phyloP scores from a whole-genome alignment of 2,888 invertebrate genomes.

The Lypha dubia region DNA sequence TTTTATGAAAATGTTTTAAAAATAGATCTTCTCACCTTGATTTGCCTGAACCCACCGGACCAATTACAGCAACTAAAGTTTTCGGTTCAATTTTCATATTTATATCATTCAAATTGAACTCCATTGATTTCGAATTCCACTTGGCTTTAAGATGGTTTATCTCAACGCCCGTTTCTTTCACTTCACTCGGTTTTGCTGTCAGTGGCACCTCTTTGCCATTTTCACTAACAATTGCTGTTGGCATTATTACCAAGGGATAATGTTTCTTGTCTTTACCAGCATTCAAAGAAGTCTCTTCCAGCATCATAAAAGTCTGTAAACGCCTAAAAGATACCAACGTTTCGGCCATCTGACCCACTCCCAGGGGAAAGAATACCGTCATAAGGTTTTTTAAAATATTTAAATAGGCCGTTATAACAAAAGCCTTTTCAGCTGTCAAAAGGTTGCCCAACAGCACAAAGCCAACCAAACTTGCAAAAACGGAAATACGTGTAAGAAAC shows the following conservation, averaged over 20 bases:
- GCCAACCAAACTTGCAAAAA: conserved; percentile 92
- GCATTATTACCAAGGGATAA: conserved; percentile 37
- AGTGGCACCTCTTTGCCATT: conserved; percentile 70
- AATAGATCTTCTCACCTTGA: conserved; percentile 79
- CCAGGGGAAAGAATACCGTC: conserved; percentile 93
- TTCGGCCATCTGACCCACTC: conserved; percentile 87
- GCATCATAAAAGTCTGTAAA: conserved; percentile 86
- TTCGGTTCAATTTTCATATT: conserved; percentile 87
- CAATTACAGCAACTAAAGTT: conserved; percentile 87
- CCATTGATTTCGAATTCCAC: conserved; percentile 86
- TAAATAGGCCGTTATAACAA: conserved; percentile 94
- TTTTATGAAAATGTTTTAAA: background rate
- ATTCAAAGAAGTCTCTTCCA: conserved; percentile 85
- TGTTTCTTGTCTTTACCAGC: conserved; percentile 73
- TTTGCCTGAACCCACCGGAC: conserved; percentile 89
- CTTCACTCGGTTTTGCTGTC: conserved; percentile 52
- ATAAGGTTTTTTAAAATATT: conserved; percentile 92
- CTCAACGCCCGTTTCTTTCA: conserved; percentile 84
- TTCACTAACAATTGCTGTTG: conserved; percentile 73
- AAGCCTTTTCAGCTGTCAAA: conserved; percentile 92
- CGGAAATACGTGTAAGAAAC: conserved; percentile 93
- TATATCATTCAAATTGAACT: conserved; percentile 87
- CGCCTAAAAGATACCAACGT: conserved; percentile 85
- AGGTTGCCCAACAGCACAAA: conserved; percentile 88
- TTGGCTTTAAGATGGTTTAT: conserved; percentile 87